These are phyloP conservation scores for Cryptosula pallasiana DNA, from an alignment of 2,888 invertebrate species.

Conservation along the genomic window DNA sequence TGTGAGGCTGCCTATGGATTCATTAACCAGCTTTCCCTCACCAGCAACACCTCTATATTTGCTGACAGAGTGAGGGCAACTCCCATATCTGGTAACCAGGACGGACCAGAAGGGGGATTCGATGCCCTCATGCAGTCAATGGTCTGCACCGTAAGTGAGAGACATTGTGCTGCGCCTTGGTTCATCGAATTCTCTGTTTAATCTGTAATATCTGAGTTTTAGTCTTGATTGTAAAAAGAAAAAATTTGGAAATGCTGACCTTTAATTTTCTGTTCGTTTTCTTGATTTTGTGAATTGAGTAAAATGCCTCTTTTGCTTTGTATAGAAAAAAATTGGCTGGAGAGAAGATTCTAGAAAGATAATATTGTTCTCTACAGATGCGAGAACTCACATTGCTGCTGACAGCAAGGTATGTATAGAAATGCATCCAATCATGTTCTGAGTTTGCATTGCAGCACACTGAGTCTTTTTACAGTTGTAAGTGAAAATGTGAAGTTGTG, in stretches of 20 bases:
- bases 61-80: slow-evolving; percentile 57
- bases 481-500: too few species aligned
- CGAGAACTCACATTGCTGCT: slow-evolving; percentile 98
- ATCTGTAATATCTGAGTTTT: too few species aligned
- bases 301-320: too few species aligned
- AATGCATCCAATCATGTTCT: too few species aligned
- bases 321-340: slow-evolving; percentile 76
- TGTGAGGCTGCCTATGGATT: slow-evolving; percentile 96
- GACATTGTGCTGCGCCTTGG: too few species aligned
- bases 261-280: too few species aligned
- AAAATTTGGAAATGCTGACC: too few species aligned
- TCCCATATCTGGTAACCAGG: slow-evolving; percentile 89
- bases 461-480: too few species aligned
- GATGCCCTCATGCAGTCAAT: slow-evolving; percentile 99
- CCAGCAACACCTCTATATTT: slow-evolving; percentile 74
- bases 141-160: slow-evolving; percentile 62
- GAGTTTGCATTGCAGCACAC: too few species aligned
- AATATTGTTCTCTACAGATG: slow-evolving; percentile 95
- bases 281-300: too few species aligned
- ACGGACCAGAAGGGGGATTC: slow-evolving; percentile 97
- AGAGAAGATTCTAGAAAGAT: slow-evolving; percentile 83
- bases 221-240: too few species aligned
- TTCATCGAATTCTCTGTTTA: too few species aligned
- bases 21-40: slow-evolving; percentile 86
- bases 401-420: slow-evolving; percentile 85